Conservation (phyloP, 2,797 vertebrate species). For the Lycodopsis pacificus region DNA sequence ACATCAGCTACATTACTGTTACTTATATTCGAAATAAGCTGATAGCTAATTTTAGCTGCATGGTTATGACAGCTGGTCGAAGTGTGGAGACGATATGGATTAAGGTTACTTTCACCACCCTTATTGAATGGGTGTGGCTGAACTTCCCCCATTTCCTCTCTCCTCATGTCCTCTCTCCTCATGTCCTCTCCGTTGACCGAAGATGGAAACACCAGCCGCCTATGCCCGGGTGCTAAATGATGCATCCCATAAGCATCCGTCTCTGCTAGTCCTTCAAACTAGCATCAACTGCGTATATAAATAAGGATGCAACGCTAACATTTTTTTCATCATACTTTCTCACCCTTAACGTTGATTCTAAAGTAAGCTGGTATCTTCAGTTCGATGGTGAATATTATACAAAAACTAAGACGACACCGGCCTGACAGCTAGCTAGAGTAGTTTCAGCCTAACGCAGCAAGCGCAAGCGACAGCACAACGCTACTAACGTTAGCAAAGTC, state of each 20-base stretch:
- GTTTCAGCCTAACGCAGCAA: constrained; percentile 40
- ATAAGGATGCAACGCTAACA: background rate
- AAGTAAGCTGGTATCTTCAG: background rate
- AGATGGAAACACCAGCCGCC: constrained; percentile 65
- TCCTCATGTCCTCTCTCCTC: constrained; percentile 14
- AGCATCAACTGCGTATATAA: background rate
- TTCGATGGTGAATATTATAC: background rate
- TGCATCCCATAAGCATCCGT: constrained; percentile 46
- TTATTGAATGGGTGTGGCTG: constrained; percentile 63
- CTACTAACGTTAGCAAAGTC: no score
- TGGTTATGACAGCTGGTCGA: background rate
- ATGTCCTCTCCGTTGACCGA: constrained; percentile 62
- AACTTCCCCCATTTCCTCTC: constrained; percentile 11
- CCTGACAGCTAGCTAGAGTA: constrained; percentile 42
- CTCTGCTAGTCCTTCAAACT: background rate
- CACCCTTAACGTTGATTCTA: rapidly evolving
- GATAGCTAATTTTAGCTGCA: background rate
- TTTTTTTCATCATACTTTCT: background rate
- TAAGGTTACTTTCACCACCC: constrained; percentile 14
- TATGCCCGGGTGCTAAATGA: constrained; percentile 43
- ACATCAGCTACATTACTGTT: constrained; percentile 4
- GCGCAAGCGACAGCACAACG: constrained; percentile 4
- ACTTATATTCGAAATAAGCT: background rate
- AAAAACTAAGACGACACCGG: constrained; percentile 32
- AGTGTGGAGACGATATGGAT: background rate